phyloP scores from a whole-genome alignment of 2,797 vertebrate genomes.

The Manis crassicaudata region DNA sequence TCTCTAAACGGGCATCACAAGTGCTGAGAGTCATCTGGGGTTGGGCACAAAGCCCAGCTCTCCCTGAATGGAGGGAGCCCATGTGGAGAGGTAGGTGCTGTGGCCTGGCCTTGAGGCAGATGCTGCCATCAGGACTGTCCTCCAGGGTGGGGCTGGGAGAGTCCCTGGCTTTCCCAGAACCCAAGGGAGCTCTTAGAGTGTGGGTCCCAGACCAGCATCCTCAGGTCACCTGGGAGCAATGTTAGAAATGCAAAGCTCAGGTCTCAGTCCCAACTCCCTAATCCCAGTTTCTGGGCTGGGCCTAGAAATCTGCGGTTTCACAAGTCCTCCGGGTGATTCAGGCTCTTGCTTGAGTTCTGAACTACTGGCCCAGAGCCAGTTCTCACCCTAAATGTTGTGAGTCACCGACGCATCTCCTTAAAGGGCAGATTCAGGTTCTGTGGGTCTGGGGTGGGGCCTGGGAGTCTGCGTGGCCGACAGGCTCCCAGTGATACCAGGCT shows the following conservation, averaged over 20 bases:
- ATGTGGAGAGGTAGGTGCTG: background rate
- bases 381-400: background rate
- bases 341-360: background rate
- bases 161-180: background rate
- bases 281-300: background rate
- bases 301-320: background rate
- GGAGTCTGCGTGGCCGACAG: rapidly evolving
- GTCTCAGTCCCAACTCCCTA: background rate
- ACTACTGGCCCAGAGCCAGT: rapidly evolving
- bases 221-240: background rate
- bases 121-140: background rate
- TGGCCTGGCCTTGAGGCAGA: background rate
- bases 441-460: background rate
- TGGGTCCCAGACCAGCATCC: no score
- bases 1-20: background rate
- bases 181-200: background rate
- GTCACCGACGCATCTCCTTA: background rate
- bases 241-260: background rate
- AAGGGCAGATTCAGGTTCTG: background rate
- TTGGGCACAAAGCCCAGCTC: background rate
- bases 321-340: no score
- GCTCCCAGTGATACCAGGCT: background rate
- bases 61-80: rapidly evolving
- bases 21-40: background rate
- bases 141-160: rapidly evolving